Conservation (phyloP, 2,113 vertebrate genomes). For the Catharus fuscescens region DNA sequence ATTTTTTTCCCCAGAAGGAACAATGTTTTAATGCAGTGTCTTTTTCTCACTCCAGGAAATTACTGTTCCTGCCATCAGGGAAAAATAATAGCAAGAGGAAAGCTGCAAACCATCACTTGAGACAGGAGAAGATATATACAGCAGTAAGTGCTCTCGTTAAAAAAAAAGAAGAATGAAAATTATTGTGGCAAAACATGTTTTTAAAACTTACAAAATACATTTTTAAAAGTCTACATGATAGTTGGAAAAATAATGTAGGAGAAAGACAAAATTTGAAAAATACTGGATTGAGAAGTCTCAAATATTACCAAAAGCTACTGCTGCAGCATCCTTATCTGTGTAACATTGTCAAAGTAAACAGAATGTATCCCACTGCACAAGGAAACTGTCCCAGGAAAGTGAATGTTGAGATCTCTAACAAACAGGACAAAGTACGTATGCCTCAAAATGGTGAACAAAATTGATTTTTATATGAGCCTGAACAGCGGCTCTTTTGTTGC, state of each 20-base stretch:
- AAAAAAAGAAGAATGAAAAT: background rate
- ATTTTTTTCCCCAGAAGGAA: background rate
- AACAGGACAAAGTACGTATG: background rate
- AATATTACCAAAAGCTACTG: background rate
- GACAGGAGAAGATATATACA: background rate
- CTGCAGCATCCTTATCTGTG: background rate
- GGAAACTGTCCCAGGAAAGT: background rate
- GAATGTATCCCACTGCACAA: background rate
- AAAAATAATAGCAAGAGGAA: background rate
- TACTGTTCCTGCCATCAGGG: background rate
- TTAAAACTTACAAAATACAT: background rate
- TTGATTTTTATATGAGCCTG: background rate
- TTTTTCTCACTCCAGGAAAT: background rate
- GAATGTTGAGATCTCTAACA: background rate
- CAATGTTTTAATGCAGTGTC: background rate
- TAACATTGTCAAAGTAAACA: background rate
- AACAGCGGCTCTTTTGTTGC: background rate
- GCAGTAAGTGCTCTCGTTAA: background rate
- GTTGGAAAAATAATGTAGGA: background rate
- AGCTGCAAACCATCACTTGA: background rate
- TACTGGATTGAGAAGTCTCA: background rate
- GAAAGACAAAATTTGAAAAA: background rate
- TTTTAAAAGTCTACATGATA: background rate
- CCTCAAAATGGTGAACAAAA: background rate
- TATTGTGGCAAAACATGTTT: background rate